These are phyloP conservation scores for Pithys albifrons DNA, from an alignment of 2,113 vertebrate species.

Conservation along the genomic window DNA sequence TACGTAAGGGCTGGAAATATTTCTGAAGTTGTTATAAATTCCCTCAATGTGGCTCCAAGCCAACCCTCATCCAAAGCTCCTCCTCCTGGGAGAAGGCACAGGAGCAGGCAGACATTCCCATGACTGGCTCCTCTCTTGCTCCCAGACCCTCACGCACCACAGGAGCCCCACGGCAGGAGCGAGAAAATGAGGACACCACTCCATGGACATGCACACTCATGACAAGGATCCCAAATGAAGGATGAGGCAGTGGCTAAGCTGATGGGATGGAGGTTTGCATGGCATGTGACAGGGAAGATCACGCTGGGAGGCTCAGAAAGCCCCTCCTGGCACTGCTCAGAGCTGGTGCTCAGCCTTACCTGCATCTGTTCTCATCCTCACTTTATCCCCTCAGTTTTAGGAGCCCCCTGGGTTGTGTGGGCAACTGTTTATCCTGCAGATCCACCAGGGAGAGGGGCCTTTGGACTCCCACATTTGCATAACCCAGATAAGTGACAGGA, in stretches of 20 bases:
- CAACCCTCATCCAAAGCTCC: constrained; percentile 57
- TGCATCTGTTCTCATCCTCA: background rate
- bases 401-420: background rate
- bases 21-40: constrained; percentile 38
- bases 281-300: background rate
- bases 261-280: background rate
- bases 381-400: background rate
- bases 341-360: background rate
- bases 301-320: background rate
- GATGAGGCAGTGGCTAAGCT: background rate
- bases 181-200: background rate
- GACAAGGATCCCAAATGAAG: background rate
- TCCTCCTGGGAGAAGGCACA: constrained; percentile 52
- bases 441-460: background rate
- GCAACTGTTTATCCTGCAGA: background rate
- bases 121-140: background rate
- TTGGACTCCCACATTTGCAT: background rate
- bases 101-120: background rate
- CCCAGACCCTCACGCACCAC: fast-evolving
- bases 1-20: background rate
- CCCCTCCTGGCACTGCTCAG: background rate
- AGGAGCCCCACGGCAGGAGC: background rate
- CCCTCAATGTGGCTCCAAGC: constrained; percentile 8
- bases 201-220: fast-evolving
- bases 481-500: background rate